Evolutionary conservation across 2,888 invertebrate species (phyloP).

Genomic region (Dryadula phaetusa): DNA sequence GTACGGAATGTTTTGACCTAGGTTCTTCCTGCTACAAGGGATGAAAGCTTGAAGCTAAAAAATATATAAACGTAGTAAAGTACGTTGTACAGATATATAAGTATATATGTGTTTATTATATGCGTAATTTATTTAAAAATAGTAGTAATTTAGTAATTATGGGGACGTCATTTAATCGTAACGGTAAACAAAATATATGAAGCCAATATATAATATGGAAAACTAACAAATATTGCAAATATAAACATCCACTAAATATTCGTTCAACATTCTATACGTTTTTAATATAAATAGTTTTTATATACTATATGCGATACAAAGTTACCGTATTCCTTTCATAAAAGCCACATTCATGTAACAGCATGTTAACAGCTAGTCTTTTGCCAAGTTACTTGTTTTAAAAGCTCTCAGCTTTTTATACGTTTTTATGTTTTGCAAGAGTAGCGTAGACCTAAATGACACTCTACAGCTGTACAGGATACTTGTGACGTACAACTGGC

Average conservation of each 20-base stretch:
- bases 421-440: constrained; percentile 30
- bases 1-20: no score
- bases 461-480: constrained; percentile 17
- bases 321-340: constrained; percentile 13
- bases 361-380: constrained; percentile 32
- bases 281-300: not conserved
- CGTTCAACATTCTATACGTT: not conserved
- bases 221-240: not conserved
- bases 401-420: constrained; percentile 26
- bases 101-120: no score
- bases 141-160: no score
- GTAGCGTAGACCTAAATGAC: constrained; percentile 28
- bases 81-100: no score
- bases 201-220: no score
- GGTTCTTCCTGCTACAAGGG: no score
- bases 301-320: constrained; percentile 4
- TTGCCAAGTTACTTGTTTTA: constrained; percentile 32
- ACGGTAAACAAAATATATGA: no score
- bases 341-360: constrained; percentile 29
- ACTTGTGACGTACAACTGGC: not conserved
- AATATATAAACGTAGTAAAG: no score
- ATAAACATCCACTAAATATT: not conserved
- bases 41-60: no score
- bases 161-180: no score
- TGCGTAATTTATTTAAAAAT: no score